Conservation (phyloP, 2,113 vertebrate species). For the Megaptera novaeangliae region DNA sequence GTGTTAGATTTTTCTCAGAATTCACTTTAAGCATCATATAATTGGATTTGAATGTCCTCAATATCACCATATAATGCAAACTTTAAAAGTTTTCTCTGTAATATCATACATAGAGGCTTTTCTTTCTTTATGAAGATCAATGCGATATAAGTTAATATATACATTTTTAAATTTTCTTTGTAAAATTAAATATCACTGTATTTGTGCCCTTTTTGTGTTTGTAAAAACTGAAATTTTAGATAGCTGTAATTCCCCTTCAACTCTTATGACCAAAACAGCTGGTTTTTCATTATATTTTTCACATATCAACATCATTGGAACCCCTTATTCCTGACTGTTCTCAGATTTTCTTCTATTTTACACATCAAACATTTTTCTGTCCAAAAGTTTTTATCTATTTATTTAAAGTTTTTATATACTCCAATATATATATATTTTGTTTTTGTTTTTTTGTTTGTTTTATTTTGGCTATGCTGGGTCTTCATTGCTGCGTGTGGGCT, state of each 20-base stretch:
- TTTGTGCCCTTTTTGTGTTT: not conserved
- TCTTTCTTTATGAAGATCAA: not conserved
- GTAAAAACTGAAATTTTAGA: not conserved
- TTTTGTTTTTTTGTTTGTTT: no score
- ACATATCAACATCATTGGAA: not conserved
- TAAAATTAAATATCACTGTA: not conserved
- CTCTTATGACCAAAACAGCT: not conserved
- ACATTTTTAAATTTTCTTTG: not conserved
- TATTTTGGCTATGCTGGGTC: no score
- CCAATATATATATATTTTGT: not conserved
- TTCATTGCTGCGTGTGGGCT: no score
- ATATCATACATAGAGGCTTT: not conserved
- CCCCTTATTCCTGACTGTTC: not conserved
- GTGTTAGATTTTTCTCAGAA: not conserved
- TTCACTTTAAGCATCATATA: not conserved
- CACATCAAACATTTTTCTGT: not conserved
- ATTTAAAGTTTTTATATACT: not conserved
- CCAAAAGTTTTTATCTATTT: not conserved
- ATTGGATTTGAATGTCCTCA: not conserved
- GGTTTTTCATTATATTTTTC: not conserved
- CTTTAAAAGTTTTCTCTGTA: not conserved
- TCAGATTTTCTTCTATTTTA: not conserved
- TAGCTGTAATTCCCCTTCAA: not conserved
- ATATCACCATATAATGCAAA: not conserved
- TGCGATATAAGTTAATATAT: not conserved